Conservation (phyloP, 1,140 invertebrate genomes). For the Drosophila mayri region DNA sequence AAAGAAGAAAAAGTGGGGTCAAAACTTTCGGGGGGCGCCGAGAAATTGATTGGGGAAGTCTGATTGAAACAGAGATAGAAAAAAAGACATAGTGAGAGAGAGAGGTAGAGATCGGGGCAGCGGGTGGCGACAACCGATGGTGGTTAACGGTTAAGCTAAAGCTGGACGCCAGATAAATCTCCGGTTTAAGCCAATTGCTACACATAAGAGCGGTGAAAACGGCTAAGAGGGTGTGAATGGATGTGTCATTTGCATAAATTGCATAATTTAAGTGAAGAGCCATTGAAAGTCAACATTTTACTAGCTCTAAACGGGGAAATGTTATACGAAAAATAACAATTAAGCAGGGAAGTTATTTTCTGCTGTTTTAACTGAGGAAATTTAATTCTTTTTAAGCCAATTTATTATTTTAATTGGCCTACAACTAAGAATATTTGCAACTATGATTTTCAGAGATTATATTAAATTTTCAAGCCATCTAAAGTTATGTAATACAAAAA, state of each 20-base stretch:
- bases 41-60: slow-evolving; percentile 75
- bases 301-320: slow-evolving; percentile 1
- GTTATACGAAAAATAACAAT: slow-evolving; percentile 1
- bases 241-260: slow-evolving; percentile 28
- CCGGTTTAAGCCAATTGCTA: slow-evolving; percentile 27
- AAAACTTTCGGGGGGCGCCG: slow-evolving; percentile 43
- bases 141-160: slow-evolving; percentile 28
- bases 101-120: background rate
- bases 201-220: slow-evolving; percentile 35
- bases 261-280: slow-evolving; percentile 14
- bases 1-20: slow-evolving; percentile 45
- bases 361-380: background rate
- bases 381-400: background rate
- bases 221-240: slow-evolving; percentile 25
- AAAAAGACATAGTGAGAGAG: slow-evolving; percentile 4
- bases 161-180: slow-evolving; percentile 28
- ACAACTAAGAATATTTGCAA: too few relatives aligned
- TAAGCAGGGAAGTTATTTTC: background rate
- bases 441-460: background rate
- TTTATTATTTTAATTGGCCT: too few relatives aligned
- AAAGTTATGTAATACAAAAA: background rate
- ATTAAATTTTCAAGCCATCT: too few relatives aligned
- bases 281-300: slow-evolving; percentile 1
- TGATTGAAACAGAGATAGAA: slow-evolving; percentile 57
- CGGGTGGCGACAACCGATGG: slow-evolving; percentile 27